Percentiles rank a stretch among this genome's conserved stretches.
These are phyloP conservation scores for Athene cunicularia DNA, from an alignment of 2,113 vertebrate species.

Conservation along the genomic window DNA sequence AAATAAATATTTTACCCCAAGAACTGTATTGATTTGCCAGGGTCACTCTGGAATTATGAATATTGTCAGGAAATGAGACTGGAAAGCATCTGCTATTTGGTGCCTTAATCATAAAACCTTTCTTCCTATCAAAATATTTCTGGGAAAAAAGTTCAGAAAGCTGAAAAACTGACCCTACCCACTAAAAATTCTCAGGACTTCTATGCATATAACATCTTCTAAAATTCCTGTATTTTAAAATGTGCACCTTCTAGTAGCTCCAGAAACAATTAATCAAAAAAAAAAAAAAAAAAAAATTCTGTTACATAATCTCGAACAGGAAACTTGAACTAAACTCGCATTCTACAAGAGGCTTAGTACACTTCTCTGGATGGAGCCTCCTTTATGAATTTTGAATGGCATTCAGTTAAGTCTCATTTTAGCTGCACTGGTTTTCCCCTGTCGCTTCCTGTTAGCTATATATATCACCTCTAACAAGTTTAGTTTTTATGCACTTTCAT, in stretches of 20 bases:
- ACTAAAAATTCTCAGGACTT: neutral
- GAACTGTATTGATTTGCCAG: neutral
- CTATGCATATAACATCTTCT: neutral
- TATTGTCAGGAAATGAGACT: neutral
- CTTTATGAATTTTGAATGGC: neutral
- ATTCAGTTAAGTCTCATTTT: neutral
- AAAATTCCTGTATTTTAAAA: neutral
- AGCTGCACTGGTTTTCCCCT: neutral
- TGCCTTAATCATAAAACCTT: neutral
- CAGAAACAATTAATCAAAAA: neutral
- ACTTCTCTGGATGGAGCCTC: neutral
- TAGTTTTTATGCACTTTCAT: constrained; percentile 57
- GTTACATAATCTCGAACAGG: neutral
- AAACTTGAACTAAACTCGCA: neutral
- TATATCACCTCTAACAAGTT: constrained; percentile 56
- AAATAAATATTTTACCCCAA: neutral
- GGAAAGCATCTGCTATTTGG: neutral
- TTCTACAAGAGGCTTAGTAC: neutral
- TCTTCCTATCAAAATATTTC: neutral
- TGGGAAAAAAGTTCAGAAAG: neutral
- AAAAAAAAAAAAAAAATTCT: no score
- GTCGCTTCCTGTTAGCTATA: neutral
- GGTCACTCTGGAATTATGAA: neutral
- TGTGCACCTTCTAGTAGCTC: neutral
- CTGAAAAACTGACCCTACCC: neutral